Percentiles rank a stretch among this genome's conserved stretches.
phyloP scores from a whole-genome alignment of 2,797 vertebrate genomes.

The Threskiornis aethiopicus region DNA sequence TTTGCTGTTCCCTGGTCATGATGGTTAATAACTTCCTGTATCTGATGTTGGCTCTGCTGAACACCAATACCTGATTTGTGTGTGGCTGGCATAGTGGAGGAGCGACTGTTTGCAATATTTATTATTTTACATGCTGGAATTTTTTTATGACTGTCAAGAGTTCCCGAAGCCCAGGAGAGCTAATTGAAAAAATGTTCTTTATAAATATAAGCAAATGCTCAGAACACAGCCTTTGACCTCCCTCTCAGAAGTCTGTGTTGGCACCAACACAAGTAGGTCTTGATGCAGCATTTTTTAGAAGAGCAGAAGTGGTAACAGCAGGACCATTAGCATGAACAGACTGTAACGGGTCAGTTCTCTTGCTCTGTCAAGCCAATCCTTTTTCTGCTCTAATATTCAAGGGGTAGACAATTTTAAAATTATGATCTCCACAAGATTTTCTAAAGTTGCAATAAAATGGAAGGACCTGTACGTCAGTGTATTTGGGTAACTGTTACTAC shows the following conservation, averaged over 20 bases:
- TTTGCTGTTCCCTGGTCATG: background rate
- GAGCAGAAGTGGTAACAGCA: constrained; percentile 14
- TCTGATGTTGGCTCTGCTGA: background rate
- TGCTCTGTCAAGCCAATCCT: background rate
- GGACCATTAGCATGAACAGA: background rate
- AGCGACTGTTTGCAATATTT: background rate
- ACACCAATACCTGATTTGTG: background rate
- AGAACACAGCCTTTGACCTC: background rate
- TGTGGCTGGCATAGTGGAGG: background rate
- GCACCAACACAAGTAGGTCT: background rate
- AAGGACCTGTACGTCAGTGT: background rate
- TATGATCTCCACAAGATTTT: background rate
- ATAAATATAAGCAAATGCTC: background rate
- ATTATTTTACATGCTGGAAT: background rate
- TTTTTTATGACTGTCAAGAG: background rate
- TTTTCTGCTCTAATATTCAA: background rate
- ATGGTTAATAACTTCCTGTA: background rate
- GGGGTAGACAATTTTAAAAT: background rate
- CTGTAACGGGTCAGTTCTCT: background rate
- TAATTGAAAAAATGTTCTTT: background rate
- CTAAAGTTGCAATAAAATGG: background rate
- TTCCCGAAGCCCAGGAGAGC: background rate
- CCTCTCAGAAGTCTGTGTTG: background rate
- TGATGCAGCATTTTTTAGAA: background rate
- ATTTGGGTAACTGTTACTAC: background rate